Evolutionary conservation across 2,797 vertebrate species (phyloP), one percentile per base, ranked within the genome.

Genomic region (Lophius americanus): DNA sequence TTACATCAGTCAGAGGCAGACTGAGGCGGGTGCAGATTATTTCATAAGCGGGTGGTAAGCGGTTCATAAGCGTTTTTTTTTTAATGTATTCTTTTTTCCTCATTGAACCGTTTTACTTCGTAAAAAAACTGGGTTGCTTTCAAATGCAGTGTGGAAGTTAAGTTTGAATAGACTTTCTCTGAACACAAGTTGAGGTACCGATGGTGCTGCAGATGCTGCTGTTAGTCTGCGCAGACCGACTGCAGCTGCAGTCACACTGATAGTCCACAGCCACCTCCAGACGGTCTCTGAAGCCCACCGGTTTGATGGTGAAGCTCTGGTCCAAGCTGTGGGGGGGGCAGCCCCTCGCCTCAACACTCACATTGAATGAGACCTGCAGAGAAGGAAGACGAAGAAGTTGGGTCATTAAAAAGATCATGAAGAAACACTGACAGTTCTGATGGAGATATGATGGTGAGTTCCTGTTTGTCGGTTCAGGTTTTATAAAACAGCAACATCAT

Each of bases 231-330:
- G 90, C 91, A 0, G 0, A 82, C 1, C 3, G n/a, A 0, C 91
- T 95, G 89, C 98, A 99, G 84, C 88, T 73, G 0, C 98, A 99
- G 43, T 84, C 92, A 71, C 98, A 99, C 64, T 76, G 90, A 75
- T 98, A 98, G 60, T 93, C 81, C 77, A 98, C 93, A 0, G 78
- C 49, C 78, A 98, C 95, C 84, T 95, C 93, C 90, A 99, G 91
- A 0, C 92, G 94, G 85, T 99, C 98, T 75, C 96, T 96, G 79
- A 99, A 99, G 0, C 98, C 97, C 0, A 97, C 96, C 0, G 98
- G 97, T 70, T 95, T 95, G 87, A 99, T 96, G 68, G 95, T 94
- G 89, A 99, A 98, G 23, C 52, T 84, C 8, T 93, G 95, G 14
- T 88, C 76, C 0, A 64, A 50, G 13, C 88, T 91, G 9, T 68